These are phyloP conservation scores for Lindbergichthys nudifrons DNA, from an alignment of 2,797 vertebrate genomes.

Conservation along the genomic window DNA sequence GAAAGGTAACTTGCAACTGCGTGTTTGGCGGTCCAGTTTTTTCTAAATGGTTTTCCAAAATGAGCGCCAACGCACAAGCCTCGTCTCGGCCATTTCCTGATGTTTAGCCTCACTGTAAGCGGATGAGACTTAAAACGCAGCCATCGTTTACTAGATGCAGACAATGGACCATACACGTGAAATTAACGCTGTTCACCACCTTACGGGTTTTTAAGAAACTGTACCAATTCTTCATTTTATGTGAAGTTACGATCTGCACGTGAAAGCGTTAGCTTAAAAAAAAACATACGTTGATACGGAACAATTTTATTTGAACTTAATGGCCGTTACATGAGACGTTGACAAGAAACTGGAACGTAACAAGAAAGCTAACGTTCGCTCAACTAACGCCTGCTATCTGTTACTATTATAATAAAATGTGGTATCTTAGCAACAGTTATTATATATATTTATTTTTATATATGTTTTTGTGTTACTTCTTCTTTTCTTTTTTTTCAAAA, in stretches of 20 bases:
- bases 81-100: conserved; percentile 77
- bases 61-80: conserved; percentile 20
- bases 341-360: neutral
- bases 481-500: no score
- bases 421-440: no score
- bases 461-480: no score
- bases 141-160: conserved; percentile 25
- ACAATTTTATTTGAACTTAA: neutral
- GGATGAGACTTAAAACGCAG: conserved; percentile 29
- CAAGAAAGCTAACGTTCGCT: neutral
- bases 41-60: neutral
- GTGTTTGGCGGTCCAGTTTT: rapidly evolving
- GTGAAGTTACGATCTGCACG: neutral
- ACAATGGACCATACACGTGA: conserved; percentile 20
- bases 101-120: conserved; percentile 38
- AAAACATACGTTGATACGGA: neutral
- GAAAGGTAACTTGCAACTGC: conserved; percentile 86
- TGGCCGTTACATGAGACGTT: neutral
- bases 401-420: rapidly evolving
- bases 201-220: neutral
- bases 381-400: no score
- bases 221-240: neutral
- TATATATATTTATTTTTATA: no score
- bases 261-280: neutral
- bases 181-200: neutral